A percentile compares a stretch with the other conserved stretches of the same genome.
These are phyloP conservation scores for Chaenogobius annularis DNA, from an alignment of 2,113 vertebrate genomes.

Conservation along the genomic window DNA sequence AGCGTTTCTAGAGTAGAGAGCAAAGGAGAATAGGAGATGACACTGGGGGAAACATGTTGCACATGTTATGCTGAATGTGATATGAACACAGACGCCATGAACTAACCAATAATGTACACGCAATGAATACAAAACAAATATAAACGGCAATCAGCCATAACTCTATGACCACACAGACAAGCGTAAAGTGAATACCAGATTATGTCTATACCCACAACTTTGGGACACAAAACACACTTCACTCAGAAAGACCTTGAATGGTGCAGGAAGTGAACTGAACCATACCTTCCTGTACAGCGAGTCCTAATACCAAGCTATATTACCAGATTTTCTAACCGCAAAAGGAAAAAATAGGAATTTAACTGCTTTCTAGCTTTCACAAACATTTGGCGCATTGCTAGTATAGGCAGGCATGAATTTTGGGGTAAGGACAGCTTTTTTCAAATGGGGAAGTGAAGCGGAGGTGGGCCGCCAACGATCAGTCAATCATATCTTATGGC, in stretches of 20 bases:
- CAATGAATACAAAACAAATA: slow-evolving; percentile 22
- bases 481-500: too few species aligned
- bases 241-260: background rate
- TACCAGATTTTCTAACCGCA: too few species aligned
- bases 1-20: background rate
- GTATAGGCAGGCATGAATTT: too few species aligned
- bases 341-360: too few species aligned
- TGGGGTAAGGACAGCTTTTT: too few species aligned
- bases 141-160: background rate
- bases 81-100: slow-evolving; percentile 35
- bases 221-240: background rate
- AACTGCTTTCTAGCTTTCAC: too few species aligned
- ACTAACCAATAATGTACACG: slow-evolving; percentile 14
- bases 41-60: slow-evolving; percentile 31
- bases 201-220: background rate
- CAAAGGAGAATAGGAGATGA: slow-evolving; percentile 17
- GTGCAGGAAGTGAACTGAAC: background rate
- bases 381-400: too few species aligned
- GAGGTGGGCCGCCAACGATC: too few species aligned
- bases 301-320: too few species aligned
- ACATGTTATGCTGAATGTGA: slow-evolving; percentile 39
- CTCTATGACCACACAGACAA: background rate
- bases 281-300: too few species aligned
- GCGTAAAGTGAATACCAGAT: background rate
- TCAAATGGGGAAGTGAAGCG: too few species aligned